Percentiles rank a stretch among this genome's conserved stretches.
phyloP scores from a whole-genome alignment of 2,113 vertebrate genomes.

The Pipra filicauda region DNA sequence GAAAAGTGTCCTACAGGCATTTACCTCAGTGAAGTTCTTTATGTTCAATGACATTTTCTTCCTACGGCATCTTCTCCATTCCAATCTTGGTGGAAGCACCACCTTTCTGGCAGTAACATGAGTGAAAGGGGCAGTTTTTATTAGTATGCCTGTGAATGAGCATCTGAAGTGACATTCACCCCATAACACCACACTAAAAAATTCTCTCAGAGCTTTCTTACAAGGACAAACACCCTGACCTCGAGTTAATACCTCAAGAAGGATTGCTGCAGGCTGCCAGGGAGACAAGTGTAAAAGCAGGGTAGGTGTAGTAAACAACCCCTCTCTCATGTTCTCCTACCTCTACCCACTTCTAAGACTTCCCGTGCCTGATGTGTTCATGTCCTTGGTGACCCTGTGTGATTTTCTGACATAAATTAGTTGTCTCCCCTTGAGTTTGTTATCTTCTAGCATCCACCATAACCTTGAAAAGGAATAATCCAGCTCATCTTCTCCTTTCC shows the following conservation, averaged over 20 bases:
- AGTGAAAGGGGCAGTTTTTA: background rate
- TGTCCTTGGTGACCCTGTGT: background rate
- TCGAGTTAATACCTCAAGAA: background rate
- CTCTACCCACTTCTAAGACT: background rate
- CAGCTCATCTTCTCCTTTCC: background rate
- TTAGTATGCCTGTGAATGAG: background rate
- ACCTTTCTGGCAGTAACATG: background rate
- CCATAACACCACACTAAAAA: fast-evolving
- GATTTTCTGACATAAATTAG: background rate
- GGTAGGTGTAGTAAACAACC: background rate
- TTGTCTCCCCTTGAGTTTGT: background rate
- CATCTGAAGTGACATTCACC: background rate
- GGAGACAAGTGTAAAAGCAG: fast-evolving
- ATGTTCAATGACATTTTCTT: background rate
- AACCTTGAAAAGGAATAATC: background rate
- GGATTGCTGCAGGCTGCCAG: background rate
- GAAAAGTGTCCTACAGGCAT: background rate
- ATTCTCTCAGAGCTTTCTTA: background rate
- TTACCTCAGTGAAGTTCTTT: background rate
- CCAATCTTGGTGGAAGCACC: background rate
- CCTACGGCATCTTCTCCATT: background rate
- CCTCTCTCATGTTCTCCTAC: background rate
- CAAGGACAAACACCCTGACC: background rate
- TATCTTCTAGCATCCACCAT: background rate
- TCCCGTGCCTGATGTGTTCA: background rate